Base-by-base conservation (phyloP, 2,888 invertebrate species). In the Dasypogon diadema region DNA sequence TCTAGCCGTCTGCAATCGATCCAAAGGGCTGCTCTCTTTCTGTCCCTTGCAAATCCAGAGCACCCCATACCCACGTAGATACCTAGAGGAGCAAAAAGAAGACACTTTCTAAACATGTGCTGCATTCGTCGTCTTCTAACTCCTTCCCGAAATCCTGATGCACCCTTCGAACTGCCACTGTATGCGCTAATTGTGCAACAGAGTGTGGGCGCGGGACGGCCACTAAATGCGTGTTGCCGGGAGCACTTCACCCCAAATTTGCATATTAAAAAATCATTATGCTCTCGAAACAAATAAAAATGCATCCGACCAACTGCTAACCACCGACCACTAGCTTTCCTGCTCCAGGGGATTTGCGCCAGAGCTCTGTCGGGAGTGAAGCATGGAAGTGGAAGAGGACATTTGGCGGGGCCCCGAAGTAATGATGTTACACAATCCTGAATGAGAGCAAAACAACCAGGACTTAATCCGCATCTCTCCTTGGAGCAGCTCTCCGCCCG, bases 1-100 rank as follows among this genome's bases (percentile, higher is more conserved):
- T 75, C 75, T 75, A 75, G 75, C 75, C 75, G 75, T 75, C 75
- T 75, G 75, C 55, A 65, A 75, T 75, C 65, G 75, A 75, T 75
- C 65, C 75, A 16, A 68, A 48, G 58, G 26, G 58, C 54, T 70
- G 70, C 34, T 70, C 70, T 24, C 74, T 58, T 74, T 74, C 48
- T 58, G 16, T 56, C 56, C 58, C 42, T 16, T 21, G 12, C 14
- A 14, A 37, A 21, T 14, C n/a, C 14, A 21, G 46, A 18, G n/a
- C 2, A 6, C 42, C 56, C 58, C 58, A 58, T 21, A 58, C 37
- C 56, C 16, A 58, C 58, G 34, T 21, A n/a, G 55, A 42, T 46
- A 42, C 26, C 16, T 26, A 37, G 10, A 26, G 18, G 58, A 37
- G 58, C 58, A 74, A 58, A 74, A 74, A 48, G 30, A 65, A 21